Evolutionary conservation across 1,140 invertebrate genomes (phyloP).

Genomic region (Solenopsis fugax): DNA sequence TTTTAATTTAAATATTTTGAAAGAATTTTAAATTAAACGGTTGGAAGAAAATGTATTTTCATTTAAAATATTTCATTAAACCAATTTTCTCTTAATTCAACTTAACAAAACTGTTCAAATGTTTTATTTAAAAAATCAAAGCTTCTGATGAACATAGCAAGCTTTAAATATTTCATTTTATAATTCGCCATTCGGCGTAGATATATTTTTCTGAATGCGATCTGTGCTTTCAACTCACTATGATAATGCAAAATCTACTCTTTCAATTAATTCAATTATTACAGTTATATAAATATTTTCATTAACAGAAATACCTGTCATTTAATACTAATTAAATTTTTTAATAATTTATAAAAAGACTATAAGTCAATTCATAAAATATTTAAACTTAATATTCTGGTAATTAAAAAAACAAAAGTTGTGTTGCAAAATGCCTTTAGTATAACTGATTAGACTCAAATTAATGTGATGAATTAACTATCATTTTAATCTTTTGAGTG

Average conservation of each 20-base stretch:
- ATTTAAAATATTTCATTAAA: constrained; percentile 27
- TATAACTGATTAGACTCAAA: neutral
- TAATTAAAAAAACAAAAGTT: neutral
- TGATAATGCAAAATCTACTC: no score
- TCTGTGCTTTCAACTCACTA: neutral
- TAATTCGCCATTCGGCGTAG: neutral
- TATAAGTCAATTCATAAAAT: neutral
- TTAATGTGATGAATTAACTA: neutral
- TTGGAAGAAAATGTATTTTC: constrained; percentile 8
- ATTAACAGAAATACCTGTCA: neutral
- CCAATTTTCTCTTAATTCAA: constrained; percentile 7
- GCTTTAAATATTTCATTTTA: constrained; percentile 17
- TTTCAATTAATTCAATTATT: neutral
- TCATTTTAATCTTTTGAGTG: constrained; percentile 10
- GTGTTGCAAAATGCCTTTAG: neutral
- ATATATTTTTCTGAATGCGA: neutral
- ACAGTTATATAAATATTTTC: constrained; percentile 13
- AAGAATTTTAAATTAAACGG: neutral
- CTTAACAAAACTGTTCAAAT: constrained; percentile 10
- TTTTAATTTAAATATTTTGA: constrained; percentile 35
- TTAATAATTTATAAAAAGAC: neutral
- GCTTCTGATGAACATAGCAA: neutral
- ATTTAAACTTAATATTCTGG: neutral
- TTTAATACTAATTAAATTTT: neutral
- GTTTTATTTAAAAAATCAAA: constrained; percentile 17